phyloP scores from a whole-genome alignment of 2,888 invertebrate species.

The Notodonta dromedarius region DNA sequence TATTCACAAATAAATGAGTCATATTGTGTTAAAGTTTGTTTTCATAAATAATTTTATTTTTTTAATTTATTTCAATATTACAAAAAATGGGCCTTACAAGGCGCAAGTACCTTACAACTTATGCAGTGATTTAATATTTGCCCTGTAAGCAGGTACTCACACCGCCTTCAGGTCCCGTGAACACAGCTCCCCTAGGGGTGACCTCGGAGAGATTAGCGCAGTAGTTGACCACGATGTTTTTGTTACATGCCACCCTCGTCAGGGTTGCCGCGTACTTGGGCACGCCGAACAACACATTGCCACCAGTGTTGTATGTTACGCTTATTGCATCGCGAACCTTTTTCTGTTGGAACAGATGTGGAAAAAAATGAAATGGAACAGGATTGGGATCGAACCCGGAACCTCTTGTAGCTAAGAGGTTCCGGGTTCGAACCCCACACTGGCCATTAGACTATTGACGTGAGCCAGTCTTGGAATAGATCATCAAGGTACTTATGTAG shows the following conservation, averaged over 20 bases:
- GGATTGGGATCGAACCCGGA: no score
- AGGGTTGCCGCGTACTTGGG: constrained; percentile 94
- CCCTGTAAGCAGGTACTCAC: constrained; percentile 28
- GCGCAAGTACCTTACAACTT: no score
- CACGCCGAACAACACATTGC: constrained; percentile 93
- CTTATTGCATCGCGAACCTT: constrained; percentile 88
- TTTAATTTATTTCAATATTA: no score
- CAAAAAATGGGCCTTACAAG: no score
- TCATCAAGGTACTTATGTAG: no score
- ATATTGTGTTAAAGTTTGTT: no score
- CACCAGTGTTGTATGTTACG: constrained; percentile 92
- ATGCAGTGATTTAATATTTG: neutral
- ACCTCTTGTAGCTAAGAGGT: no score
- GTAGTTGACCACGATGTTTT: constrained; percentile 90
- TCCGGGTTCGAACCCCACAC: no score
- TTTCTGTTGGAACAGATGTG: constrained; percentile 71
- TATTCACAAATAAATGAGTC: no score
- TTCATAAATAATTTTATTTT: no score
- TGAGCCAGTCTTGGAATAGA: no score
- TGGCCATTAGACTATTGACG: no score
- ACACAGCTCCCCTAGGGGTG: constrained; percentile 88
- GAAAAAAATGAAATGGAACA: neutral
- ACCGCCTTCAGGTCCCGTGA: constrained; percentile 86
- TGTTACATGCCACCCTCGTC: constrained; percentile 86
- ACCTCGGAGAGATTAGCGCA: constrained; percentile 90